Conservation (phyloP, 2,888 invertebrate genomes). For the Drosophila barbarae region DNA sequence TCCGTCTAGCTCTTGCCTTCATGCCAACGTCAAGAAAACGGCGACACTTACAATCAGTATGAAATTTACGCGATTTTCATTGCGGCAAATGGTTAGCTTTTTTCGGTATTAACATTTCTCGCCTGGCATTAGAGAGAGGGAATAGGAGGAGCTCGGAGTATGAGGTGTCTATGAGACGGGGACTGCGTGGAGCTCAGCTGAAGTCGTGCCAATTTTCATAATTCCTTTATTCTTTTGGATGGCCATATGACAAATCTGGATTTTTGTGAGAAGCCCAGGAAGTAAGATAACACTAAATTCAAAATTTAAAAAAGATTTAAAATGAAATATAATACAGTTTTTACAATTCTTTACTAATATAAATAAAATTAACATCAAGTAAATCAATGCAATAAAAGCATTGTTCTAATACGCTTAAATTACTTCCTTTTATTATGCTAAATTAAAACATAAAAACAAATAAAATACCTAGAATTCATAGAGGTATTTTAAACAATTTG, state of each 20-base stretch:
- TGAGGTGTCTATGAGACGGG: constrained; percentile 3
- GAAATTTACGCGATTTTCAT: constrained; percentile 76
- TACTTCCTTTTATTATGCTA: not conserved
- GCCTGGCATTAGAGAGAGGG: constrained; percentile 27
- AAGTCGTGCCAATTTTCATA: constrained; percentile 65
- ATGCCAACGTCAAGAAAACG: constrained; percentile 62
- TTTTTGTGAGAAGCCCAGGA: not conserved
- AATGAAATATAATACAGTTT: no score
- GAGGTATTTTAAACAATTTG: no score
- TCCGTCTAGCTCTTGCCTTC: constrained; percentile 28
- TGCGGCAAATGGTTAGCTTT: constrained; percentile 74
- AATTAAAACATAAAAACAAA: not conserved
- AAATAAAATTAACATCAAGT: not conserved
- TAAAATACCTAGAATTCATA: not conserved
- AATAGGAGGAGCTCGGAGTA: constrained; percentile 18
- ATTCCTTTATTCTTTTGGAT: constrained; percentile 31
- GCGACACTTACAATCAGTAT: constrained; percentile 75
- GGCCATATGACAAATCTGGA: not conserved
- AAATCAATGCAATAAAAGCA: not conserved
- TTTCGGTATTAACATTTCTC: constrained; percentile 75
- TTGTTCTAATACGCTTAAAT: not conserved
- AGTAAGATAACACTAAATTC: no score
- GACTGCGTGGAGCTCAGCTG: constrained; percentile 24
- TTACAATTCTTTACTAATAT: not conserved
- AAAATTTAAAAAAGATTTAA: no score